Evolutionary conservation across 2,113 vertebrate species (phyloP).

Genomic region (Thymallus thymallus): DNA sequence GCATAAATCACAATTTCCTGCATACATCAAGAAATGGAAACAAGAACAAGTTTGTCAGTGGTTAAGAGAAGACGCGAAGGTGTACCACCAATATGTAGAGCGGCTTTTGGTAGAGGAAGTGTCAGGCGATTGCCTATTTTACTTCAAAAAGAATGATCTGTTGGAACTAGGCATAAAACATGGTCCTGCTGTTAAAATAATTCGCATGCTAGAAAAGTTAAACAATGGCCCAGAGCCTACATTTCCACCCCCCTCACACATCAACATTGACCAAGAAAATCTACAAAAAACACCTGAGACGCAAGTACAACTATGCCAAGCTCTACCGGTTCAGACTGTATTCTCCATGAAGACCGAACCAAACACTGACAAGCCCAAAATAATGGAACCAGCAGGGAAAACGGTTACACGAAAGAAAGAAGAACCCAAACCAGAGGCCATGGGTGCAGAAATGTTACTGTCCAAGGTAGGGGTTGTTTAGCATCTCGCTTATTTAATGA

Average conservation of each 20-base stretch:
- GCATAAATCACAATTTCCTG: slow-evolving; percentile 6
- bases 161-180: slow-evolving; percentile 65
- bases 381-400: rapidly evolving
- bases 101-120: slow-evolving; percentile 67
- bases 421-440: not conserved
- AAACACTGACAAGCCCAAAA: not conserved
- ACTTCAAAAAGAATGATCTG: slow-evolving; percentile 63
- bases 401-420: not conserved
- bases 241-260: not conserved
- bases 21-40: slow-evolving; percentile 37
- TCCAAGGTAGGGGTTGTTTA: not conserved
- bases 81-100: slow-evolving; percentile 61
- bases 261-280: not conserved
- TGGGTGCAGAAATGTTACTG: not conserved
- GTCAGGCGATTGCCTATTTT: slow-evolving; percentile 64
- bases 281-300: not conserved
- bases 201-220: slow-evolving; percentile 38
- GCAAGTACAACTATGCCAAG: not conserved
- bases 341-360: rapidly evolving
- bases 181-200: slow-evolving; percentile 69
- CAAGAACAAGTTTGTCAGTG: slow-evolving; percentile 66
- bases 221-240: slow-evolving; percentile 7
- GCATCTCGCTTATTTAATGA: too few species aligned
- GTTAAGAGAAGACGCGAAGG: slow-evolving; percentile 59
- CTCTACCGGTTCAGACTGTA: not conserved